Evolutionary conservation across 2,888 invertebrate genomes (phyloP), one percentile per base, ranked within the genome.

Genomic region (Cactoblastis cactorum): DNA sequence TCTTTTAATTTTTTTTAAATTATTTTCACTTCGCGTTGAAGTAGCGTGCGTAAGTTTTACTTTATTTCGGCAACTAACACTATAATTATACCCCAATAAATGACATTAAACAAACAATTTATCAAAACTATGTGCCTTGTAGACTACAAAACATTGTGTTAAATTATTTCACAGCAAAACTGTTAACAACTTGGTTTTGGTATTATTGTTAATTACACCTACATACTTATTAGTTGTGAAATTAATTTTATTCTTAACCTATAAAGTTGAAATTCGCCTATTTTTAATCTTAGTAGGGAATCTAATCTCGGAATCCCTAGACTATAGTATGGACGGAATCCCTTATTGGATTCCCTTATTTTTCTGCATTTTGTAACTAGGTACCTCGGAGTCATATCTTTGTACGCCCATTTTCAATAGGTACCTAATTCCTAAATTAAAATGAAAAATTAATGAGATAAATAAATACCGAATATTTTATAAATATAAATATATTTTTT

Each of bases 141-240:
- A 67, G 61, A 65, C 62, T 54, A 60, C 54, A 50, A 54, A 49
- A 57, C 12, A 28, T 39, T 6, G 9, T 43, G 43, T 43, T 43
- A 43, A 43, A 43, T 14, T 49, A 52, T 46, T 47, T 34, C 17
- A 48, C 56, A 58, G 57, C 56, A 58, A 58, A 63, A 54, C 58
- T 61, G 62, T 65, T 61, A 71, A 71, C 68, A 70, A 69, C 57
- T 64, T 59, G 59, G 50, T 65, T 75, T 74, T 74, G 68, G 69
- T 70, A 68, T 66, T 32, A 43, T 34, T 58, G 57, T 53, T 62
- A 55, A 53, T 61, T 54, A 53, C 55, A 59, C 53, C 22, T 56
- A 61, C 54, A 58, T 53, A n/a, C n/a, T n/a, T n/a, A 57, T 58
- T 61, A 60, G 53, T 58, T 61, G 59, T 56, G 59, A 62, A 62